A percentile compares a stretch with the other conserved stretches of the same genome.
Evolutionary conservation across 2,113 vertebrate genomes (phyloP).

Genomic region (Festucalex cinctus): DNA sequence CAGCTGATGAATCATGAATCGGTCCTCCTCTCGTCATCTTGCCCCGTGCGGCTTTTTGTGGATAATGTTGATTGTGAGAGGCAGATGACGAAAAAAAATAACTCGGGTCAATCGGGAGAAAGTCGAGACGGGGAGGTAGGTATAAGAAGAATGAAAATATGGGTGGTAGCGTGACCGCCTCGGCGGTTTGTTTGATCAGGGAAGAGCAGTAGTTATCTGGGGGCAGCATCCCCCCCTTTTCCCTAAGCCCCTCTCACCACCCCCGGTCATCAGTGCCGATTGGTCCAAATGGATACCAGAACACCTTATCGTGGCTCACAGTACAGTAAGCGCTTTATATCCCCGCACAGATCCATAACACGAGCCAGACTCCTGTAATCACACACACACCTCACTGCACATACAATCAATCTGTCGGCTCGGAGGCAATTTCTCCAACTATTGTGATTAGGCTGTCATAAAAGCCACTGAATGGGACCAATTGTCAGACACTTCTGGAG

Average conservation of each 20-base stretch:
- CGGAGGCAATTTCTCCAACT: slow-evolving; percentile 53
- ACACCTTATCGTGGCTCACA: slow-evolving; percentile 56
- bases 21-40: slow-evolving; percentile 51
- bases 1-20: slow-evolving; percentile 57
- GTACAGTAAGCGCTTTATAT: slow-evolving; percentile 55
- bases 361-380: slow-evolving; percentile 58
- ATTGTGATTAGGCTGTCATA: slow-evolving; percentile 65
- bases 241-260: slow-evolving; percentile 6
- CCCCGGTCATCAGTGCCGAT: slow-evolving; percentile 65
- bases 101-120: slow-evolving; percentile 6
- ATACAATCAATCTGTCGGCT: slow-evolving; percentile 61
- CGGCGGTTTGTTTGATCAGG: slow-evolving; percentile 70
- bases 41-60: slow-evolving; percentile 32
- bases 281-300: slow-evolving; percentile 71
- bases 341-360: slow-evolving; percentile 50
- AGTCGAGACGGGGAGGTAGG: not conserved
- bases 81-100: slow-evolving; percentile 53
- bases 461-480: slow-evolving; percentile 50
- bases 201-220: slow-evolving; percentile 59
- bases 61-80: slow-evolving; percentile 54
- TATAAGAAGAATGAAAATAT: slow-evolving; percentile 15
- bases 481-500: slow-evolving; percentile 46
- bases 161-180: slow-evolving; percentile 42
- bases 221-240: slow-evolving; percentile 17
- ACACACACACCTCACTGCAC: slow-evolving; percentile 48